These are phyloP conservation scores for Prolemur simus DNA, from an alignment of 2,113 vertebrate genomes.

Conservation along the genomic window DNA sequence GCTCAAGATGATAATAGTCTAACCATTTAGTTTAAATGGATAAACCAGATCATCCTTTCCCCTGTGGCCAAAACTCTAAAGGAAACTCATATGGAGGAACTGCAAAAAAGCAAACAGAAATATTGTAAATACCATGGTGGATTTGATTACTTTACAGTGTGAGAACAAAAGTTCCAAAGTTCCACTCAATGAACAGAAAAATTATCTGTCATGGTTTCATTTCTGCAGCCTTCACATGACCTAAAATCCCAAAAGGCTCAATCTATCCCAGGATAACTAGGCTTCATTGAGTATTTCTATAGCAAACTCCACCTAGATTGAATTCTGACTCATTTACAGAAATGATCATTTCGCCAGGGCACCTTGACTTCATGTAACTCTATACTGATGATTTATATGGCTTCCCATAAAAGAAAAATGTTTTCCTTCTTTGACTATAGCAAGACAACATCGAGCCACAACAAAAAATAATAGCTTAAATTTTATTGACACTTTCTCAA, in stretches of 20 bases:
- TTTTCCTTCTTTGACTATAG: not conserved
- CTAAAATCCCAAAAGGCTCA: not conserved
- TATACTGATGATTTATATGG: not conserved
- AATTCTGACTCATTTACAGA: not conserved
- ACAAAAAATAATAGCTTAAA: not conserved
- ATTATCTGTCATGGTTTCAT: not conserved
- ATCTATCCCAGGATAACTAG: not conserved
- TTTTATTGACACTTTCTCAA: not conserved
- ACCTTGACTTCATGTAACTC: not conserved
- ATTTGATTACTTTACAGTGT: slow-evolving; percentile 21
- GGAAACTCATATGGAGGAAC: not conserved
- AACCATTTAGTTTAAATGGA: not conserved
- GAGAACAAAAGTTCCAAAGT: not conserved
- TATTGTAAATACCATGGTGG: not conserved
- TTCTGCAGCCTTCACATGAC: not conserved
- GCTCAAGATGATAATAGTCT: not conserved
- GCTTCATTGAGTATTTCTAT: not conserved
- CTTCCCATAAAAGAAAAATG: not conserved
- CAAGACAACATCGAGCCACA: not conserved
- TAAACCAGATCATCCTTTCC: not conserved
- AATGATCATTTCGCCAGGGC: not conserved
- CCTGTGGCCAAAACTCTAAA: not conserved
- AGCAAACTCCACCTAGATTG: not conserved
- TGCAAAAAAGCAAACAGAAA: not conserved
- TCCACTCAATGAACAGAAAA: not conserved